Evolutionary conservation across 2,113 vertebrate genomes (phyloP).

Genomic region (Onychostruthus taczanowskii): DNA sequence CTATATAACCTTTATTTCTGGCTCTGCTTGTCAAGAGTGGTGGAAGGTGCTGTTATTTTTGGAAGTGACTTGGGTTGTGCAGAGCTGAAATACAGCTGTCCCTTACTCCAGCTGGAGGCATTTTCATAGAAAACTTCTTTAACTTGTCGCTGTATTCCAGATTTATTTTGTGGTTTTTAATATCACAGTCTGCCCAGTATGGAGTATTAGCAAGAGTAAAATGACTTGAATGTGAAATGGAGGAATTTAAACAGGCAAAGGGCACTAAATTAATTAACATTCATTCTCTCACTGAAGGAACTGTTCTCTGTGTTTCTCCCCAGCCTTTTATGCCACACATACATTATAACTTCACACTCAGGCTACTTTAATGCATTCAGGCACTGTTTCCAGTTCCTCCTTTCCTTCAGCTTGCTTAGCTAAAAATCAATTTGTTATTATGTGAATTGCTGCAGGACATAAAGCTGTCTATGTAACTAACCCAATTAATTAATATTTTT

Average conservation of each 20-base stretch:
- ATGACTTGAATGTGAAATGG: not conserved
- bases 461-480: slow-evolving; percentile 38
- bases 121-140: slow-evolving; percentile 38
- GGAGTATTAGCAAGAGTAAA: not conserved
- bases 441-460: slow-evolving; percentile 47
- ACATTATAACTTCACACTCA: not conserved
- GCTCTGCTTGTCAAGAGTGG: not conserved
- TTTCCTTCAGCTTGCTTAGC: not conserved
- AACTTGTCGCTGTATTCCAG: not conserved
- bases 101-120: not conserved
- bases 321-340: not conserved
- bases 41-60: slow-evolving; percentile 36
- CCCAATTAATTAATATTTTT: slow-evolving; percentile 55
- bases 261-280: slow-evolving; percentile 22
- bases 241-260: slow-evolving; percentile 34
- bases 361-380: slow-evolving; percentile 10
- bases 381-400: not conserved
- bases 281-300: not conserved
- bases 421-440: slow-evolving; percentile 67
- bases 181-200: not conserved
- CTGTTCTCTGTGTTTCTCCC: not conserved
- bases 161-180: slow-evolving; percentile 16
- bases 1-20: not conserved
- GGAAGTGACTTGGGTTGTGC: not conserved
- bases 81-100: slow-evolving; percentile 9